Evolutionary conservation across 1,140 invertebrate species (phyloP).

Genomic region (Armadillidium nasatum): DNA sequence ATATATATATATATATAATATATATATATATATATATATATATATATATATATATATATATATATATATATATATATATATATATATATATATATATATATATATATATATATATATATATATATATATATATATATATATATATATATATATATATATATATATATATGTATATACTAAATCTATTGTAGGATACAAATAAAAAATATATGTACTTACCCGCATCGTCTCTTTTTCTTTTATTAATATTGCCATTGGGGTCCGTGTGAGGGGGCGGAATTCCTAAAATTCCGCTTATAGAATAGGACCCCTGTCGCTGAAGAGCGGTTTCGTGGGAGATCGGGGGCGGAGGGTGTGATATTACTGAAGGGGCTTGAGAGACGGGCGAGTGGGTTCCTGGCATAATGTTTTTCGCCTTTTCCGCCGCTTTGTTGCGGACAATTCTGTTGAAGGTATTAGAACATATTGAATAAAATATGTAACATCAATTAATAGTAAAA

Average conservation of each 20-base stretch:
- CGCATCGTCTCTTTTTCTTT: constrained; percentile 18
- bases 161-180: background rate
- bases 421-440: constrained; percentile 90
- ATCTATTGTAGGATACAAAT: too few species aligned
- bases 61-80: too few species aligned
- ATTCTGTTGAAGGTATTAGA: constrained; percentile 62
- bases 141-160: background rate
- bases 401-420: constrained; percentile 77
- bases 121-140: background rate
- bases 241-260: constrained; percentile 48
- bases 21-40: too few species aligned
- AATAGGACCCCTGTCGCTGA: constrained; percentile 65
- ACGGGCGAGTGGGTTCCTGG: constrained; percentile 46
- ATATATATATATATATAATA: too few species aligned
- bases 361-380: constrained; percentile 48
- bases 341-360: constrained; percentile 49
- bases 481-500: too few species aligned
- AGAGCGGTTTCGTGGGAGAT: constrained; percentile 59
- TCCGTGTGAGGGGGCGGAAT: constrained; percentile 70
- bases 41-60: too few species aligned
- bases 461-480: too few species aligned
- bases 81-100: too few species aligned
- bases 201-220: constrained; percentile 13
- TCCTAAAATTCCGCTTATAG: constrained; percentile 91
- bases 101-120: too few species aligned